phyloP scores from a whole-genome alignment of 2,797 vertebrate species.

The Propithecus deckenii region DNA sequence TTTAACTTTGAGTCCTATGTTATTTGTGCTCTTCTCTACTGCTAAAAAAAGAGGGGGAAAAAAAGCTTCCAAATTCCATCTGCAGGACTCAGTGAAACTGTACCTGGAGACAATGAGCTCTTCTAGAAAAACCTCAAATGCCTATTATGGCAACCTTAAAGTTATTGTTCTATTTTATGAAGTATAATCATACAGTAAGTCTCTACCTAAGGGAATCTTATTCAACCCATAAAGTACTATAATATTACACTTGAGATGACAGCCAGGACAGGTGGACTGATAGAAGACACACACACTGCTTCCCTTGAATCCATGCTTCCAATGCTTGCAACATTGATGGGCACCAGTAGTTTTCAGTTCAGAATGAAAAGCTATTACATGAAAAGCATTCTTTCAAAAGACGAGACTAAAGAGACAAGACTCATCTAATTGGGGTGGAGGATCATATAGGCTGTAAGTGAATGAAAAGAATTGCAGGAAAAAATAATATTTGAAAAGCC shows the following conservation, averaged over 20 bases:
- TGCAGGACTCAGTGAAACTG: neutral
- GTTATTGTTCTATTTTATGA: neutral
- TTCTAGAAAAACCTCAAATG: neutral
- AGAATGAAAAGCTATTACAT: neutral
- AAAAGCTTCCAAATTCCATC: neutral
- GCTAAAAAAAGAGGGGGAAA: neutral
- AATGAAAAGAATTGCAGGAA: neutral
- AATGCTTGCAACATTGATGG: neutral
- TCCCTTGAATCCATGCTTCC: neutral
- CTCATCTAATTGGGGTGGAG: neutral
- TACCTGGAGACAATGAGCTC: neutral
- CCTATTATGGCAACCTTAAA: neutral
- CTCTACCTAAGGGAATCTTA: neutral
- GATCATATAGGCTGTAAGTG: neutral
- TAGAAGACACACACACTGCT: neutral
- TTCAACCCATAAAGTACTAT: neutral
- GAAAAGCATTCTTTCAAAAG: neutral
- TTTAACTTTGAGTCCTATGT: neutral
- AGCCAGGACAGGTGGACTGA: neutral
- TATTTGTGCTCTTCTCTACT: neutral
- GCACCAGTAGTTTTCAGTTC: neutral
- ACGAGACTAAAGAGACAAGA: neutral
- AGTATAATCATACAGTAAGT: neutral
- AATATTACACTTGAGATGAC: neutral
- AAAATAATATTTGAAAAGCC: neutral